phyloP scores from a whole-genome alignment of 1,140 invertebrate species.

The Asobara japonica region DNA sequence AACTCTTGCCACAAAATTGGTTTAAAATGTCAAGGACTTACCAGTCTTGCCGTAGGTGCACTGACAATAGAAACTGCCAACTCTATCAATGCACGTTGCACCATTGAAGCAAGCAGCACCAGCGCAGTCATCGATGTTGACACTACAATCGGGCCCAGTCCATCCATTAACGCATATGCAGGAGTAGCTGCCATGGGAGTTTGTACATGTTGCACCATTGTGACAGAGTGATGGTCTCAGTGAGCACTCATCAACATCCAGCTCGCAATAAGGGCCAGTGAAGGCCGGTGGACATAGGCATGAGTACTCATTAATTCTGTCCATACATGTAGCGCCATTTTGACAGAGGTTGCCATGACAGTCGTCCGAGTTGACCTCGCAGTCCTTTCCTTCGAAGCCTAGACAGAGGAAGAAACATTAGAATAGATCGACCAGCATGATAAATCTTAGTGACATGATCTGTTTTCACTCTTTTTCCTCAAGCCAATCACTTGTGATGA shows the following conservation, averaged over 20 bases:
- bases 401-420: conserved; percentile 51
- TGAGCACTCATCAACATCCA: conserved; percentile 84
- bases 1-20: neutral
- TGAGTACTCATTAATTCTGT: conserved; percentile 86
- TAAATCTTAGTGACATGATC: neutral
- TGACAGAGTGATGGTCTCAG: conserved; percentile 86
- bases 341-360: conserved; percentile 89
- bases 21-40: conserved; percentile 64
- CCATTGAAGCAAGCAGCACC: conserved; percentile 95
- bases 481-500: neutral
- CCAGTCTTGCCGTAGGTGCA: conserved; percentile 96
- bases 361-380: conserved; percentile 91
- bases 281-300: conserved; percentile 90
- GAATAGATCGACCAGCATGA: neutral
- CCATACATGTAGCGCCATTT: conserved; percentile 90
- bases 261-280: conserved; percentile 84
- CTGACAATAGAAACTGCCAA: conserved; percentile 93
- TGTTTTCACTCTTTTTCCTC: neutral
- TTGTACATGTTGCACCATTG: conserved; percentile 95
- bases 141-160: conserved; percentile 89
- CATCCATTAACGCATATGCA: conserved; percentile 98
- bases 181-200: conserved; percentile 87
- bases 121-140: conserved; percentile 94
- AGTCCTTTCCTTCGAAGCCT: conserved; percentile 88
- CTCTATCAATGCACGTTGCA: conserved; percentile 94